Conservation (phyloP, 2,113 vertebrate genomes). For the Silurus glanis region DNA sequence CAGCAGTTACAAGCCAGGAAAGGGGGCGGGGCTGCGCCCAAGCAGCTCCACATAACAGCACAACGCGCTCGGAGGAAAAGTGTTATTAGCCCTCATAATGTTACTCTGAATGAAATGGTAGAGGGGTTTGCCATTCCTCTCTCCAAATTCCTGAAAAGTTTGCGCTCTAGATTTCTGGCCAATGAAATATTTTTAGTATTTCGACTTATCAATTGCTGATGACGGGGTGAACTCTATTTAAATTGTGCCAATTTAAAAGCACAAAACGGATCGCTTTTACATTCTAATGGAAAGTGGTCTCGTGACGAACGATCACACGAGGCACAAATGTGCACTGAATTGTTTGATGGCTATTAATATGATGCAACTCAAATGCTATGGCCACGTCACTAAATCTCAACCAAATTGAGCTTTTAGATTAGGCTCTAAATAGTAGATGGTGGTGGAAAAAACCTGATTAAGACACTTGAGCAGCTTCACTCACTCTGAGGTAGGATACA, state of each 20-base stretch:
- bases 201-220: neutral
- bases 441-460: neutral
- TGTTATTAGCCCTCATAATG: neutral
- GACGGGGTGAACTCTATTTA: neutral
- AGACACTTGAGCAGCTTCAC: slow-evolving; percentile 58
- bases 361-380: neutral
- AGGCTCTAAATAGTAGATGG: neutral
- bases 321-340: neutral
- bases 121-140: neutral
- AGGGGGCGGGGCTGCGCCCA: neutral
- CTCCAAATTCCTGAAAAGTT: neutral
- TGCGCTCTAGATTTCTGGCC: neutral
- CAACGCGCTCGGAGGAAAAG: neutral
- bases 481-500: slow-evolving; percentile 93
- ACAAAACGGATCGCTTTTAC: neutral
- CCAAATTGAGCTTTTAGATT: neutral
- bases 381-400: neutral
- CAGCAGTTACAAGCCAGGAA: neutral
- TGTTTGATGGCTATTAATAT: neutral
- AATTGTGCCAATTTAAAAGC: neutral
- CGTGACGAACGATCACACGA: neutral
- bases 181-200: neutral
- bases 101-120: neutral
- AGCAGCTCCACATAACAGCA: neutral
- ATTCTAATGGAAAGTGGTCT: neutral